These are phyloP conservation scores for Pogonognathellus flavescens DNA, from an alignment of 1,140 invertebrate species.

Conservation along the genomic window DNA sequence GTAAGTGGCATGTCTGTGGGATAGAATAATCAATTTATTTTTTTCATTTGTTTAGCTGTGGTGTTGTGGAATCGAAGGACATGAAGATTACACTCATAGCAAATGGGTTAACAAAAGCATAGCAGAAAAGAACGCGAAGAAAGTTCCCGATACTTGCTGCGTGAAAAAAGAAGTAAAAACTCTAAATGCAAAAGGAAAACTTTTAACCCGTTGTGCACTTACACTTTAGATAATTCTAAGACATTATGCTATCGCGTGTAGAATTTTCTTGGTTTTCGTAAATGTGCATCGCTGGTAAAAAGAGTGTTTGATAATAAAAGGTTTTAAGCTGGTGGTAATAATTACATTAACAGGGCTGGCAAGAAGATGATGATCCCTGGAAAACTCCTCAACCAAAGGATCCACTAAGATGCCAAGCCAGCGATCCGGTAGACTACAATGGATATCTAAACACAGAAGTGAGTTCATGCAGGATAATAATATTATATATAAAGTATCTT, in stretches of 20 bases:
- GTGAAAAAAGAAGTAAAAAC: conserved; percentile 70
- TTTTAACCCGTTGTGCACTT: background rate
- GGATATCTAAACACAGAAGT: conserved; percentile 63
- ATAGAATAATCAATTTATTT: conserved; percentile 38
- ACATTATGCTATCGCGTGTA: background rate
- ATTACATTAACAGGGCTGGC: background rate
- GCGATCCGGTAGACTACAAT: conserved; percentile 67
- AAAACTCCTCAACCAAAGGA: conserved; percentile 71
- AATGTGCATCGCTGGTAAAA: background rate
- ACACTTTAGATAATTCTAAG: background rate
- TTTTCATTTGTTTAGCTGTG: conserved; percentile 71
- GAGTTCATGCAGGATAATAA: background rate
- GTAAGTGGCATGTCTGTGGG: background rate
- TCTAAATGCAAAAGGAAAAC: background rate
- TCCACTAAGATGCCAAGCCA: conserved; percentile 70
- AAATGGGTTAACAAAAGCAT: conserved; percentile 71
- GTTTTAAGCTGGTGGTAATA: background rate
- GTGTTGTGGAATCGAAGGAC: conserved; percentile 74
- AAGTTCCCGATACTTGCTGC: conserved; percentile 68
- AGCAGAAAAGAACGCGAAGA: conserved; percentile 64
- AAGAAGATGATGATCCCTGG: conserved; percentile 72
- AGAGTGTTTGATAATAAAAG: background rate
- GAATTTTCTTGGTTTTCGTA: background rate
- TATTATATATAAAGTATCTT: background rate
- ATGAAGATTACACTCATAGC: conserved; percentile 72